Evolutionary conservation across 2,113 vertebrate species (phyloP).

Genomic region (Periophthalmodon schlosseri): DNA sequence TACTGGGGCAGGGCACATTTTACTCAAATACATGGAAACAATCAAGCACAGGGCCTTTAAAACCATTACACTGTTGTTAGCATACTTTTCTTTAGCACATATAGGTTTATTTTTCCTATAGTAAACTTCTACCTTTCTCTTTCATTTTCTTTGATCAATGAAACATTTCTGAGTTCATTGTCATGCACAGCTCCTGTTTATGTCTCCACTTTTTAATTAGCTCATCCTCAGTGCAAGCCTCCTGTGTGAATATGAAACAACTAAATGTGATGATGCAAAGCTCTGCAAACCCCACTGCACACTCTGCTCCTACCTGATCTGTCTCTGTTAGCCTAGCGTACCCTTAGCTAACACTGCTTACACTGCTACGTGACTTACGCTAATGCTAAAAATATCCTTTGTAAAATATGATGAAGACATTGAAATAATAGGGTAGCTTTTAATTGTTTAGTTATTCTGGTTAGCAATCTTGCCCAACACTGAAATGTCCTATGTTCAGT

Average conservation of each 20-base stretch:
- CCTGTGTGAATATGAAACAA: slow-evolving; percentile 65
- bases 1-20: no score
- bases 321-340: slow-evolving; percentile 28
- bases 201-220: slow-evolving; percentile 63
- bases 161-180: not conserved
- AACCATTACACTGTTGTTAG: no score
- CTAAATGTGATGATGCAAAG: slow-evolving; percentile 75
- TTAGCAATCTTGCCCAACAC: no score
- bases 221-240: slow-evolving; percentile 53
- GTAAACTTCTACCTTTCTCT: not conserved
- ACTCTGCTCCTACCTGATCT: slow-evolving; percentile 55
- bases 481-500: no score
- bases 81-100: not conserved
- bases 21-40: no score
- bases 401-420: no score
- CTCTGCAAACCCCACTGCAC: slow-evolving; percentile 55
- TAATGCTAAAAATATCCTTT: slow-evolving; percentile 11
- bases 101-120: not conserved
- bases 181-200: slow-evolving; percentile 7
- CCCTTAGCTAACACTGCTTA: slow-evolving; percentile 25
- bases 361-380: slow-evolving; percentile 46
- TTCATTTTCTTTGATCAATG: not conserved
- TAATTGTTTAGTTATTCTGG: no score
- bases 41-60: no score
- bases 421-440: no score